Conservation (phyloP, 2,797 vertebrate species). For the Clarias fuscus region DNA sequence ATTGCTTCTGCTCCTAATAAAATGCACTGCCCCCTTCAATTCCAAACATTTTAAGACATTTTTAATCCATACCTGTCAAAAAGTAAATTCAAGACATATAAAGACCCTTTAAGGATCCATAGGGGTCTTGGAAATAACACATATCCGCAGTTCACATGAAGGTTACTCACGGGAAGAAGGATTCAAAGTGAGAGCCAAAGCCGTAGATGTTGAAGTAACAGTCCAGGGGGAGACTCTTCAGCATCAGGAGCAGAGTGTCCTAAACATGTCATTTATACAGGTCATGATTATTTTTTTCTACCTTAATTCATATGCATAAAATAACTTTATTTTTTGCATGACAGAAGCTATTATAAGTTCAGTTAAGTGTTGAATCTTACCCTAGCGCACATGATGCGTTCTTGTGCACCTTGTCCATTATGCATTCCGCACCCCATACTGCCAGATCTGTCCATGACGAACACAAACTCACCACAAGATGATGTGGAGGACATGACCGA, state of each 20-base stretch:
- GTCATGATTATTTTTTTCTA: neutral
- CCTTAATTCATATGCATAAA: neutral
- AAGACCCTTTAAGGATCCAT: too few species aligned
- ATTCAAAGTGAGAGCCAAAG: constrained; percentile 76
- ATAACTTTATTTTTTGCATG: neutral
- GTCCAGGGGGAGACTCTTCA: constrained; percentile 88
- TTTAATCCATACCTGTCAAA: too few species aligned
- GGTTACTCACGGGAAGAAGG: constrained; percentile 79
- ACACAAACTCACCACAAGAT: constrained; percentile 79
- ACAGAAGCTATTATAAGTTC: neutral
- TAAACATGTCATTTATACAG: constrained; percentile 52
- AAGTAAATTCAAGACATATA: too few species aligned
- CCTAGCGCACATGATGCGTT: constrained; percentile 76
- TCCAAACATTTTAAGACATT: too few species aligned
- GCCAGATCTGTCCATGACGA: constrained; percentile 81
- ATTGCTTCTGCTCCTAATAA: too few species aligned
- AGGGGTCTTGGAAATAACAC: neutral
- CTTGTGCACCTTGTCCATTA: neutral
- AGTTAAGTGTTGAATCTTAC: constrained; percentile 60
- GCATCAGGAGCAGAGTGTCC: constrained; percentile 84
- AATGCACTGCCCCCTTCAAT: too few species aligned
- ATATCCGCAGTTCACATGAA: neutral
- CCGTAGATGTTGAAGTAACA: constrained; percentile 87
- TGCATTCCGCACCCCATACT: constrained; percentile 72
- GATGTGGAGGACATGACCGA: constrained; percentile 58